Evolutionary conservation across 2,113 vertebrate species (phyloP), one percentile per base, ranked within the genome.

Genomic region (Amazona vittata): DNA sequence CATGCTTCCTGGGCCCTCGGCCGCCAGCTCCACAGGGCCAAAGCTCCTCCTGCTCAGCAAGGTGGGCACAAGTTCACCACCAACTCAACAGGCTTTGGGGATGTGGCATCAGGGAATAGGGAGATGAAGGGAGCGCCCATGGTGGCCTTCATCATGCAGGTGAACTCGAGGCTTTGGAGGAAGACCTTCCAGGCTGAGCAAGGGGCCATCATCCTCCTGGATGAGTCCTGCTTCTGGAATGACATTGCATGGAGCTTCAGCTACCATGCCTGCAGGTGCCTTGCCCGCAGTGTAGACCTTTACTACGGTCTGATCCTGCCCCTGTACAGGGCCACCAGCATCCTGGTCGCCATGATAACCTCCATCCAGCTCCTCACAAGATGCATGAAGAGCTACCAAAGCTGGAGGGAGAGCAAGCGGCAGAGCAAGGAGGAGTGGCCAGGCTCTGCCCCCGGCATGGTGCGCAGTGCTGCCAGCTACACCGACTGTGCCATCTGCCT

Each of bases 401-500:
- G 55, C 25, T 3, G 3, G 43, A 50, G 15, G 17, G 3, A 70
- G 31, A 31, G 24, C 29, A 26, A 47, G 24, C 9, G 47, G 18
- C 70, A 39, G 55, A 52, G 49, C 26, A 18, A 21, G 57, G 35
- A 53, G 7, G 1, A 2, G 44, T 1, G 41, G 39, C 31, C 22
- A 3, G 21, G 8, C 12, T 9, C 19, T 62, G 9, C 57, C 14
- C 9, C 0, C 39, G 3, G 15, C 21, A 6, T 1, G 19, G 16
- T 17, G 2, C 31, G 35, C 50, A 16, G 16, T 35, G 52, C 26
- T 16, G 26, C 22, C 1, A 3, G 2, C 12, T 19, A 19, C 70
- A 5, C 65, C 0, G 49, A 74, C 7, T 98, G 98, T 9, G 98
- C 98, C 94, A 98, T 98, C 94, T 98, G 98, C 84, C 96, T 98